Conservation (phyloP, 2,888 invertebrate genomes). For the Malthinus flaveolus region DNA sequence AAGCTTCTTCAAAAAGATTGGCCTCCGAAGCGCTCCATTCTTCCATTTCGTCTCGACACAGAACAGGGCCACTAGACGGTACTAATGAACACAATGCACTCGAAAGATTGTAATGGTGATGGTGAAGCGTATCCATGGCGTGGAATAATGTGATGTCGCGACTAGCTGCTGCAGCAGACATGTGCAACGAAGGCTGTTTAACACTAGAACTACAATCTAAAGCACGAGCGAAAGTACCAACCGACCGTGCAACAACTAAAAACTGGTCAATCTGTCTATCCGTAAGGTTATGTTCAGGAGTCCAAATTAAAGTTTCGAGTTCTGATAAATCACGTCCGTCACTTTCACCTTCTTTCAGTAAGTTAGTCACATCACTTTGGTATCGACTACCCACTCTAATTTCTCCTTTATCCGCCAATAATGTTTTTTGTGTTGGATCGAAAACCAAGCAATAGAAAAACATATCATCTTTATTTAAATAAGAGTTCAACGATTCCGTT, state of each 20-base stretch:
- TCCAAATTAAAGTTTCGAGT: slow-evolving; percentile 93
- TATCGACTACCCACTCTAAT: slow-evolving; percentile 91
- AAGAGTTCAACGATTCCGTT: slow-evolving; percentile 94
- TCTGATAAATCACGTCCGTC: slow-evolving; percentile 55
- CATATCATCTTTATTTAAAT: slow-evolving; percentile 96
- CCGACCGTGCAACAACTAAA: slow-evolving; percentile 89
- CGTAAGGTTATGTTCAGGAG: slow-evolving; percentile 86
- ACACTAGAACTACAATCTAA: slow-evolving; percentile 98
- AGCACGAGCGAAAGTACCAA: slow-evolving; percentile 98
- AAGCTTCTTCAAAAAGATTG: slow-evolving; percentile 97
- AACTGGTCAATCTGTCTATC: slow-evolving; percentile 99
- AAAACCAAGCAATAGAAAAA: slow-evolving; percentile 99
- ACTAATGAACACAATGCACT: slow-evolving; percentile 90
- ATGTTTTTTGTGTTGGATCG: slow-evolving; percentile 98
- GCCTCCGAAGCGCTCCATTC: slow-evolving; percentile 99
- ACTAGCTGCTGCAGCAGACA: slow-evolving; percentile 99
- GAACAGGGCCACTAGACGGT: slow-evolving; percentile 92
- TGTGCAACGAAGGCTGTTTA: slow-evolving; percentile 97
- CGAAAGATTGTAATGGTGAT: slow-evolving; percentile 81
- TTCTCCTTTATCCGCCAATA: slow-evolving; percentile 98
- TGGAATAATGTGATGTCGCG: slow-evolving; percentile 98
- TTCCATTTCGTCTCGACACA: slow-evolving; percentile 99
- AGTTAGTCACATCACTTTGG: slow-evolving; percentile 90
- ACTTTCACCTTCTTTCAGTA: slow-evolving; percentile 72
- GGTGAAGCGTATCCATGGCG: slow-evolving; percentile 93